These are phyloP conservation scores for Glyphotaelius pellucidus DNA, from an alignment of 2,888 invertebrate genomes.

Conservation along the genomic window DNA sequence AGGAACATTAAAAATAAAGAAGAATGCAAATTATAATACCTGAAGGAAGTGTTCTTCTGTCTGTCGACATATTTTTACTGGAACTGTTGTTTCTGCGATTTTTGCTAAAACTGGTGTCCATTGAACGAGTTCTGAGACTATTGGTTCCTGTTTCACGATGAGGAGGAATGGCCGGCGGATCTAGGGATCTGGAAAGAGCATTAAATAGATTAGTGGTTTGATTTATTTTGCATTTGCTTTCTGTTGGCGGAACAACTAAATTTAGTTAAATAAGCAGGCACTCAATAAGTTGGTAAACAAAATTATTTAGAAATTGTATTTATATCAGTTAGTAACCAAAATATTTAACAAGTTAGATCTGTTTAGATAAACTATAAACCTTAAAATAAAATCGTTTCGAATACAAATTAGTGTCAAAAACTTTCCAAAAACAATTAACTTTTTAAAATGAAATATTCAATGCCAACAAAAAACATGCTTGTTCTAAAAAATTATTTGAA, in stretches of 20 bases:
- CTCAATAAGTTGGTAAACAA: neutral
- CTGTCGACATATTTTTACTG: conserved; percentile 79
- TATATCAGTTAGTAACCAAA: neutral
- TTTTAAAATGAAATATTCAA: neutral
- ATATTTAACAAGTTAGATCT: neutral
- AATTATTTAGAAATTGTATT: neutral
- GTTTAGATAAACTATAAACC: neutral
- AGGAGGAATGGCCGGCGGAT: conserved; percentile 85
- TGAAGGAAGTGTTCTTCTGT: conserved; percentile 85
- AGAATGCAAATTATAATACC: conserved; percentile 72
- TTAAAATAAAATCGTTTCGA: too few species aligned
- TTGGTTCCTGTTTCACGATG: conserved; percentile 82
- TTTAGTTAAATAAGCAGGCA: neutral
- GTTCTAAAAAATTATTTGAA: too few species aligned
- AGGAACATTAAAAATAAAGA: neutral
- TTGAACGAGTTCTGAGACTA: conserved; percentile 89
- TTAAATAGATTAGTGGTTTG: conserved; percentile 8
- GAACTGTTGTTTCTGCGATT: conserved; percentile 78
- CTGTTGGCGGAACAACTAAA: neutral
- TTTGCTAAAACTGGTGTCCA: conserved; percentile 88
- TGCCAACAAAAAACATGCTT: neutral
- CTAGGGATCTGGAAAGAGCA: conserved; percentile 72
- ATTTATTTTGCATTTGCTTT: neutral
- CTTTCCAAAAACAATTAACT: too few species aligned
- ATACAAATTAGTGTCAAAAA: too few species aligned